These are phyloP conservation scores for Caranx melampygus DNA, from an alignment of 2,113 vertebrate genomes.

Conservation along the genomic window DNA sequence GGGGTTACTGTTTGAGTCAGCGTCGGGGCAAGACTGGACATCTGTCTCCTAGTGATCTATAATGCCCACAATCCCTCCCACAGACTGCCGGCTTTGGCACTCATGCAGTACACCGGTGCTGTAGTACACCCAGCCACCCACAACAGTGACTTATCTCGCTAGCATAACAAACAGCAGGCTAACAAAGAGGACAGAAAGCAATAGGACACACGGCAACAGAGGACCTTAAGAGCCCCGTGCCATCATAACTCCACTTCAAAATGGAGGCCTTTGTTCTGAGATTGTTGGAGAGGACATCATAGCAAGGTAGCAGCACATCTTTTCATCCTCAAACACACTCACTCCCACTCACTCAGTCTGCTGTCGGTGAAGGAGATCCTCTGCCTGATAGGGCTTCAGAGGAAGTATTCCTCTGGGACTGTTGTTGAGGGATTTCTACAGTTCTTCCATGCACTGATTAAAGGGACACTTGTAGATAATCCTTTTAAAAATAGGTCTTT, in stretches of 20 bases:
- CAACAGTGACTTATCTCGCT: conserved; percentile 73
- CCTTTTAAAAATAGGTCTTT: conserved; percentile 75
- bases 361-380: conserved; percentile 78
- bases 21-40: conserved; percentile 71
- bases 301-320: conserved; percentile 68
- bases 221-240: conserved; percentile 59
- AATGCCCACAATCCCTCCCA: conserved; percentile 72
- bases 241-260: conserved; percentile 76
- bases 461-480: conserved; percentile 83
- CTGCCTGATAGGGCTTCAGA: conserved; percentile 80
- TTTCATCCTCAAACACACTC: conserved; percentile 75
- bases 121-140: conserved; percentile 64
- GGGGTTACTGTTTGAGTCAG: conserved; percentile 66
- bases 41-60: conserved; percentile 74
- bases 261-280: conserved; percentile 74
- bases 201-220: conserved; percentile 55
- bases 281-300: conserved; percentile 72
- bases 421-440: conserved; percentile 76
- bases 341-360: conserved; percentile 64
- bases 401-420: conserved; percentile 81
- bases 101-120: conserved; percentile 63
- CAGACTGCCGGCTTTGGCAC: conserved; percentile 74
- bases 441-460: conserved; percentile 80
- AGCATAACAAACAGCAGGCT: conserved; percentile 70
- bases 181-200: conserved; percentile 68